These are phyloP conservation scores for Poecilia gillii DNA, from an alignment of 2,797 vertebrate species.

Conservation along the genomic window DNA sequence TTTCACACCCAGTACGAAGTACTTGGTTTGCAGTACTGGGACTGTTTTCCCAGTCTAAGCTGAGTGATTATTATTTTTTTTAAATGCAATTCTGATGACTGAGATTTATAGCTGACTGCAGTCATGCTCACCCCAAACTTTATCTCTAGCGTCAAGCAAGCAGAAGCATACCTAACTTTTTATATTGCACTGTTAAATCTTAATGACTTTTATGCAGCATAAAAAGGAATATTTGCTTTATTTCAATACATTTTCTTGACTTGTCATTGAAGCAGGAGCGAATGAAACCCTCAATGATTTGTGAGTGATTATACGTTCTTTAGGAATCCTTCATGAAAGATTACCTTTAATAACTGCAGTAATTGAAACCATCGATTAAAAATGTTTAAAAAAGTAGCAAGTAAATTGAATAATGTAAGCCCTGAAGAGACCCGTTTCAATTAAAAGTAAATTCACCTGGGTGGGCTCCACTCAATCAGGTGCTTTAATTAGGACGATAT, in stretches of 20 bases:
- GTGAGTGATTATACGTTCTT: background rate
- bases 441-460: constrained; percentile 42
- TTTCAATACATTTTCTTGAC: background rate
- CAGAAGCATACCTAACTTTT: too few relatives aligned
- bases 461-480: constrained; percentile 41
- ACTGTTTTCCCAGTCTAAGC: too few relatives aligned
- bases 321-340: constrained; percentile 13
- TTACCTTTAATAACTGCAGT: constrained; percentile 24
- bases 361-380: constrained; percentile 36
- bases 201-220: background rate
- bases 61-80: too few relatives aligned
- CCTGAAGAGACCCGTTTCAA: constrained; percentile 50
- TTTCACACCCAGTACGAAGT: too few relatives aligned
- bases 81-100: too few relatives aligned
- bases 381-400: constrained; percentile 9
- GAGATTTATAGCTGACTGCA: background rate
- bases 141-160: too few relatives aligned
- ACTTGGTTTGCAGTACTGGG: too few relatives aligned
- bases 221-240: background rate
- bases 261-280: background rate
- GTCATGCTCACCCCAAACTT: background rate
- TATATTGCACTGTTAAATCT: too few relatives aligned
- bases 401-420: constrained; percentile 35
- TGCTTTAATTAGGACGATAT: constrained; percentile 55
- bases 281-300: background rate